These are phyloP conservation scores for Aspiorhynchus laticeps DNA, from an alignment of 2,113 vertebrate genomes.

Conservation along the genomic window DNA sequence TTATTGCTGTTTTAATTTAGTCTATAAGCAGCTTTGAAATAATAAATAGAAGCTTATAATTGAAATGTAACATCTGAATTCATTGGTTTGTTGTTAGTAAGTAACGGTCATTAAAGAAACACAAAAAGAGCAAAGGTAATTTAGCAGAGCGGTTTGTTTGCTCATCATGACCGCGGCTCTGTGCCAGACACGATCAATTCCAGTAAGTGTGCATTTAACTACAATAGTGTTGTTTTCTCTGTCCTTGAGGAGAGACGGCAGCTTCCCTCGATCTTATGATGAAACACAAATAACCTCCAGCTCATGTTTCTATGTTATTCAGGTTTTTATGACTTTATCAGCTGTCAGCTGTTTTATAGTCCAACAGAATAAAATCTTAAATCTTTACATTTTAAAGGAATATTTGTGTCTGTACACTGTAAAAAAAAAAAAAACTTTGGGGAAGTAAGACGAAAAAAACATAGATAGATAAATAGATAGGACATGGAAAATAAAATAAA, in stretches of 20 bases:
- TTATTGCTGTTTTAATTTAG: not conserved
- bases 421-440: too few species aligned
- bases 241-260: conserved; percentile 6
- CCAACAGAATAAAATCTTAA: not conserved
- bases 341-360: not conserved
- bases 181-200: conserved; percentile 46
- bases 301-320: not conserved
- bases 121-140: not conserved
- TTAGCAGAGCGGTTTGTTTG: not conserved
- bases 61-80: not conserved
- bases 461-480: too few species aligned
- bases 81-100: not conserved
- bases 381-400: not conserved
- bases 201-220: conserved; percentile 59
- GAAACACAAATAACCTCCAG: not conserved
- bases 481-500: too few species aligned
- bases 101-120: not conserved
- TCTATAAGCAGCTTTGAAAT: not conserved
- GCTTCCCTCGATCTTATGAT: conserved; percentile 27
- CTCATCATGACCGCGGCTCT: not conserved
- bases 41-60: not conserved
- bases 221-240: conserved; percentile 49
- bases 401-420: not conserved
- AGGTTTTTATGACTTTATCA: not conserved
- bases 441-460: too few species aligned